Evolutionary conservation across 2,113 vertebrate species (phyloP).

Genomic region (Excalfactoria chinensis): DNA sequence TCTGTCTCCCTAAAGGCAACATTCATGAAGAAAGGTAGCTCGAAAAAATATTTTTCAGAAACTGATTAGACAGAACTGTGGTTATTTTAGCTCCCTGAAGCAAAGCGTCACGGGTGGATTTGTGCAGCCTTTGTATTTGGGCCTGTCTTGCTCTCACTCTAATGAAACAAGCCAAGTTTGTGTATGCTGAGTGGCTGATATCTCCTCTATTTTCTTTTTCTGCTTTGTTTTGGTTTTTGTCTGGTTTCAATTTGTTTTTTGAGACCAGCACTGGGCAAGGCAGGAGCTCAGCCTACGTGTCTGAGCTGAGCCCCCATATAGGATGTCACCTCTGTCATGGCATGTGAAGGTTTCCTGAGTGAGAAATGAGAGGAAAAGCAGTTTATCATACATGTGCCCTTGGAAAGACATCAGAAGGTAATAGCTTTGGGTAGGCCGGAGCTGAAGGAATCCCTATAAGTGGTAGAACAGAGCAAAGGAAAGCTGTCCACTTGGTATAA

Average conservation of each 20-base stretch:
- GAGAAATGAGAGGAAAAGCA: neutral
- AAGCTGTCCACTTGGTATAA: neutral
- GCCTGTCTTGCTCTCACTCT: neutral
- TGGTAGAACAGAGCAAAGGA: neutral
- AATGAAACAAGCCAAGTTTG: neutral
- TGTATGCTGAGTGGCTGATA: neutral
- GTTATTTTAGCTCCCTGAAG: neutral
- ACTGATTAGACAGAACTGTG: neutral
- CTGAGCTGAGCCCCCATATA: neutral
- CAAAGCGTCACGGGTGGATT: accelerated
- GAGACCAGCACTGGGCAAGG: neutral
- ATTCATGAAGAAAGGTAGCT: neutral
- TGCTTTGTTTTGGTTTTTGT: neutral
- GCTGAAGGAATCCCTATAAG: neutral
- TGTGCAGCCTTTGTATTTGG: neutral
- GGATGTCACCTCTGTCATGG: neutral
- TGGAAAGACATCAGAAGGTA: neutral
- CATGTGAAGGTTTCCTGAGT: neutral
- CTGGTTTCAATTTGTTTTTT: no score
- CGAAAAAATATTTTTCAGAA: neutral
- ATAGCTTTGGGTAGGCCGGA: neutral
- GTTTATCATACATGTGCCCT: neutral
- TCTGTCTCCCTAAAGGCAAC: neutral
- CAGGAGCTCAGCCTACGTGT: neutral
- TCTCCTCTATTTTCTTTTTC: neutral